Evolutionary conservation across 2,113 vertebrate species (phyloP), one percentile per base, ranked within the genome.

Genomic region (Solenodon paradoxus): DNA sequence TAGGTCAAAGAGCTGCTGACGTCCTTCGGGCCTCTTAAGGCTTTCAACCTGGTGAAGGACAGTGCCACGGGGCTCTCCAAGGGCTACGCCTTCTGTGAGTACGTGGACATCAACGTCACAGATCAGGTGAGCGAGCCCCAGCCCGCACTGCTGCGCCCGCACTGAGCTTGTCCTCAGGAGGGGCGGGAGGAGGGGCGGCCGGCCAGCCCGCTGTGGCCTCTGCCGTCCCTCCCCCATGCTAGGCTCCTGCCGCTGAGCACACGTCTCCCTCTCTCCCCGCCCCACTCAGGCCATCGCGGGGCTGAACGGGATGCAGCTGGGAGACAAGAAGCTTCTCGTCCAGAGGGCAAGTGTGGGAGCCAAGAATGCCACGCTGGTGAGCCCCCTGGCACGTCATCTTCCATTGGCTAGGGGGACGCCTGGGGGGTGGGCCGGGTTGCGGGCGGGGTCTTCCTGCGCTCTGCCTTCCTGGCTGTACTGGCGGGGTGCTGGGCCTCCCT

Each of bases 21-120:
- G 8, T 99, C 99, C 0, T 99, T 99, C 20, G 99, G 99, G 45
- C 99, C 99, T 15, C 98, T 99, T 72, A 99, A 99, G 97, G 99
- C 99, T 80, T 99, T 99, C 97, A 99, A 99, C 95, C 98, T 99
- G 97, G 99, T 99, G 83, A 99, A 99, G 98, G 99, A 99, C 98
- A 99, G 99, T 9, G 99, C 99, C 92, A 99, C 99, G 9, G 99
- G 99, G 84, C 98, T 99, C 51, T 99, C 99, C 47, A 99, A 99
- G 97, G 99, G 99, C 96, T 99, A 99, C 64, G 99, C 99, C 80
- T 99, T 99, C 97, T 99, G 99, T 98, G 99, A 99, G 99, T 99
- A 99, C 94, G 99, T 99, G 95, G 99, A 99, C 83, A 99, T 99
- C 98, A 99, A 99, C 97, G 98, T 99, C 71, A 99, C 99, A 4